Evolutionary conservation across 2,888 invertebrate species (phyloP).

Genomic region (Leptopilina drosophilae): DNA sequence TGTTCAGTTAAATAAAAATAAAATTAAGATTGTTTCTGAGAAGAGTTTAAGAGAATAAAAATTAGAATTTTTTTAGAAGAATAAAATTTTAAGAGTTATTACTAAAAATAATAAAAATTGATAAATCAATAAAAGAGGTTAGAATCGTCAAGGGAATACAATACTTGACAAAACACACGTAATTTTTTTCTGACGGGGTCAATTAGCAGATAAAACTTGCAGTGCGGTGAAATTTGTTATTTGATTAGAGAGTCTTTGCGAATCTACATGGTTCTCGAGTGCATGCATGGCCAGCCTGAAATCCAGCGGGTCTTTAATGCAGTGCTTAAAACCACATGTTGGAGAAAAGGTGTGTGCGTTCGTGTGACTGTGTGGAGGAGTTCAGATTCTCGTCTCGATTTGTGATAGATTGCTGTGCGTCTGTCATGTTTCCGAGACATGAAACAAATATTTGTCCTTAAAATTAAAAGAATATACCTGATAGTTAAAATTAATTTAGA

Average conservation of each 20-base stretch:
- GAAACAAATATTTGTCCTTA: slow-evolving; percentile 24
- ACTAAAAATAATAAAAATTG: no score
- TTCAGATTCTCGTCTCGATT: slow-evolving; percentile 41
- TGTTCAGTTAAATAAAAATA: no score
- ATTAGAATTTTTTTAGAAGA: no score
- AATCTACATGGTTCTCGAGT: neutral
- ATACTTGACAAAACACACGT: no score
- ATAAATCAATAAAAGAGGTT: no score
- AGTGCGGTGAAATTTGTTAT: slow-evolving; percentile 29
- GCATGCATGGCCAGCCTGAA: slow-evolving; percentile 41
- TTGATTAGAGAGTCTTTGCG: slow-evolving; percentile 25
- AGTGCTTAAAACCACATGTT: slow-evolving; percentile 40
- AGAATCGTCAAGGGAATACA: no score
- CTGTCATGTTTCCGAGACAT: slow-evolving; percentile 35
- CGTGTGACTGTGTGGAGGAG: slow-evolving; percentile 6
- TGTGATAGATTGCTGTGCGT: slow-evolving; percentile 40
- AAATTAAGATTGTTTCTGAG: no score
- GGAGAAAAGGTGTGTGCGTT: slow-evolving; percentile 10
- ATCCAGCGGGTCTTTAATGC: slow-evolving; percentile 38
- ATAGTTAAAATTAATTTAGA: slow-evolving; percentile 4
- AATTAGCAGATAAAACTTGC: slow-evolving; percentile 4
- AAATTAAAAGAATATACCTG: slow-evolving; percentile 39
- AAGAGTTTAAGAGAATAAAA: no score
- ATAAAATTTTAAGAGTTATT: no score
- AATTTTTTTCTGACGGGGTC: neutral